Evolutionary conservation across 2,888 invertebrate species (phyloP).

Genomic region (Calameuta filiformis): DNA sequence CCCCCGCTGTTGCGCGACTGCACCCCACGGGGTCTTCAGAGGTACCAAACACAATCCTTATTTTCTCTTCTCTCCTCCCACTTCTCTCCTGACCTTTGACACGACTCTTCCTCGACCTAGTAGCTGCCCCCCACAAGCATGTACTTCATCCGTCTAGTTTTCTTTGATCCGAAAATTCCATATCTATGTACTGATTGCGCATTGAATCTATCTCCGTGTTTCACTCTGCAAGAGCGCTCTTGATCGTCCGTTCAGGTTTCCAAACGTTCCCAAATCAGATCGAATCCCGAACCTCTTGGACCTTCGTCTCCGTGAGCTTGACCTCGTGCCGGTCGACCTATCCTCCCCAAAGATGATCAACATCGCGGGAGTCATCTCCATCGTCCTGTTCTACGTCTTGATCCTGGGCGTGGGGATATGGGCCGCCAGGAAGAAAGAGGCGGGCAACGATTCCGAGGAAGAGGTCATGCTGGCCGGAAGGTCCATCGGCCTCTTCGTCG

Average conservation of each 20-base stretch:
- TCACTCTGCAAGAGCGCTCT: neutral
- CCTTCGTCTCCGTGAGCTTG: constrained; percentile 58
- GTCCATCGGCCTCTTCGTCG: constrained; percentile 96
- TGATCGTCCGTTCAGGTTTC: constrained; percentile 47
- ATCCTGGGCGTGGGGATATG: constrained; percentile 97
- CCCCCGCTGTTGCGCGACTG: constrained; percentile 66
- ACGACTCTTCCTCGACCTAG: neutral
- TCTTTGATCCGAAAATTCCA: neutral
- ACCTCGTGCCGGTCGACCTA: constrained; percentile 58
- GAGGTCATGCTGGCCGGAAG: constrained; percentile 99
- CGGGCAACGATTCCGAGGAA: constrained; percentile 91
- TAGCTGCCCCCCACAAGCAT: neutral
- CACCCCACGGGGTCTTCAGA: constrained; percentile 63
- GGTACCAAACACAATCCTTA: constrained; percentile 39
- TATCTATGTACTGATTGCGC: neutral
- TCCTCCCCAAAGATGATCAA: constrained; percentile 81
- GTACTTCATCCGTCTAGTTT: neutral
- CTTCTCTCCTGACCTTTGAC: neutral
- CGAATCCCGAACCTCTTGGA: constrained; percentile 57
- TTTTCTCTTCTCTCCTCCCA: constrained; percentile 3
- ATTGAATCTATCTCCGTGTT: neutral
- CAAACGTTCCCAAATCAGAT: constrained; percentile 57
- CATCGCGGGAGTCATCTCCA: constrained; percentile 91
- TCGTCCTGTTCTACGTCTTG: constrained; percentile 94
- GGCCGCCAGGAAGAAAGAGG: constrained; percentile 94